Percentiles rank a stretch among this genome's conserved stretches.
Evolutionary conservation across 2,797 vertebrate genomes (phyloP).

Genomic region (Podargus strigoides): DNA sequence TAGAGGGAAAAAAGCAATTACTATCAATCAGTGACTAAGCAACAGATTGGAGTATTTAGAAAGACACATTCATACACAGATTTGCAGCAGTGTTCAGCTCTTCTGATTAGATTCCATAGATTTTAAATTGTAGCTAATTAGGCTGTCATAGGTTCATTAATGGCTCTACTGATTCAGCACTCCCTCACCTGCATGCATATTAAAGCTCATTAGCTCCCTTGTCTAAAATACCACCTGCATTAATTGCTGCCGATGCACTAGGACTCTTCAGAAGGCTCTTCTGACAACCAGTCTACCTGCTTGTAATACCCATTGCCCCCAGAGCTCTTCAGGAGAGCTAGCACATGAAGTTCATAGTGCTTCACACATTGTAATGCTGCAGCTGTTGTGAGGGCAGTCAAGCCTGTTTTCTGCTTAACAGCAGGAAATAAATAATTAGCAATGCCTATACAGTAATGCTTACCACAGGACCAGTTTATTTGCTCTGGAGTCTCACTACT

Average conservation of each 20-base stretch:
- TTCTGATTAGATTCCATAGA: constrained; percentile 98
- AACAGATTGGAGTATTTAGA: constrained; percentile 95
- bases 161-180: constrained; percentile 95
- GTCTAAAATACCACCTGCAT: constrained; percentile 97
- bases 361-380: constrained; percentile 61
- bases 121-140: constrained; percentile 99
- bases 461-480: constrained; percentile 39
- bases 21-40: constrained; percentile 94
- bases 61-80: constrained; percentile 93
- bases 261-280: constrained; percentile 80
- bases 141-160: constrained; percentile 99
- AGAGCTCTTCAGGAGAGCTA: constrained; percentile 61
- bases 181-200: constrained; percentile 99
- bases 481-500: constrained; percentile 30
- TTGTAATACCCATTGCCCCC: constrained; percentile 61
- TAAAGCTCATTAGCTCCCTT: constrained; percentile 99
- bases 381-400: constrained; percentile 73
- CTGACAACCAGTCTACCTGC: constrained; percentile 79
- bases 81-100: constrained; percentile 89
- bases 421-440: constrained; percentile 77
- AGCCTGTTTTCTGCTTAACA: constrained; percentile 73
- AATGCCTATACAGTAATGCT: constrained; percentile 51
- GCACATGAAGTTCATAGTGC: constrained; percentile 60
- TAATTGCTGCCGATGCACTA: constrained; percentile 90
- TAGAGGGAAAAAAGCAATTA: constrained; percentile 85